Percentiles rank a stretch among this genome's conserved stretches.
phyloP scores from a whole-genome alignment of 1,140 invertebrate genomes.

The Aporrectodea caliginosa region DNA sequence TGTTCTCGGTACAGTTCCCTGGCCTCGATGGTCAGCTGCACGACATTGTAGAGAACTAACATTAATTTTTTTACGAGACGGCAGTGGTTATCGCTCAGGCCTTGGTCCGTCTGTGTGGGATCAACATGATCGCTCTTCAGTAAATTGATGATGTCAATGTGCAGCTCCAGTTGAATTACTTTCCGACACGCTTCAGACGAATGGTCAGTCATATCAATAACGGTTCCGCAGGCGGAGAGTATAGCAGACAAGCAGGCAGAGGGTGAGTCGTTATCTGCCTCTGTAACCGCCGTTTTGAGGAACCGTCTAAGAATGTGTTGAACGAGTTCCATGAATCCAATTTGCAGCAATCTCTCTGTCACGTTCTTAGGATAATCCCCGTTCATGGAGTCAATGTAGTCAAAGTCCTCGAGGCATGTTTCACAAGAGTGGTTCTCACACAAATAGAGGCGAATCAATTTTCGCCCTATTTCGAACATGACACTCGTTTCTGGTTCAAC shows the following conservation, averaged over 20 bases:
- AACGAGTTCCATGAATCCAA: background rate
- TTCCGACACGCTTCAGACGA: background rate
- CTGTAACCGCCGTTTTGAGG: background rate
- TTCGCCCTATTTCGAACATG: background rate
- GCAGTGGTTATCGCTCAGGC: background rate
- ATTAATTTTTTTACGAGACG: background rate
- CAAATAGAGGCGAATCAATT: background rate
- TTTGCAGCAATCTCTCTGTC: background rate
- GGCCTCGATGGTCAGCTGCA: background rate
- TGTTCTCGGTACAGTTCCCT: background rate
- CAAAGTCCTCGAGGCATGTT: background rate
- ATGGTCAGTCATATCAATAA: background rate
- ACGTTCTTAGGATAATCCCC: background rate
- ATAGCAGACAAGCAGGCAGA: background rate
- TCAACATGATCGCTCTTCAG: background rate
- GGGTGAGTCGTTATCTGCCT: background rate
- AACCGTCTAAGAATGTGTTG: background rate
- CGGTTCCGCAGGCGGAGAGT: background rate
- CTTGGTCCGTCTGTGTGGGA: background rate
- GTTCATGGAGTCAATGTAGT: background rate
- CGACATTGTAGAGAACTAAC: background rate
- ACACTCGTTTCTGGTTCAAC: too few species aligned
- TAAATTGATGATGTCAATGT: background rate
- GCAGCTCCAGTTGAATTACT: background rate
- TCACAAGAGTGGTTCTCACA: background rate